phyloP scores from a whole-genome alignment of 1,140 invertebrate genomes.

The Orius insidiosus region DNA sequence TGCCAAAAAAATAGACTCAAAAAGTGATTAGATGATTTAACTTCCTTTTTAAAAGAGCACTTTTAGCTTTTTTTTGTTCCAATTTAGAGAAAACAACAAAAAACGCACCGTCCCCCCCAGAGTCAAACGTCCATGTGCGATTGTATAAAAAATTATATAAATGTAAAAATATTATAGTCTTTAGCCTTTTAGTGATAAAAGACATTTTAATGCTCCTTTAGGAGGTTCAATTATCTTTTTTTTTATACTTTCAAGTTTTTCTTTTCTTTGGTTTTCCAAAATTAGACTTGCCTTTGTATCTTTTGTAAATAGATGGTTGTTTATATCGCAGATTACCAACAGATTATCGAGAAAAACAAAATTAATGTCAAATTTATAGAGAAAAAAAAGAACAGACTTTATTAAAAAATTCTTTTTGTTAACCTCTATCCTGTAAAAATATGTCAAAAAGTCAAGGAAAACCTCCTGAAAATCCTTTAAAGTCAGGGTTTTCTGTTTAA shows the following conservation, averaged over 20 bases:
- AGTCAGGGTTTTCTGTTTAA: no score
- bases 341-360: constrained; percentile 14
- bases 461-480: no score
- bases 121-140: background rate
- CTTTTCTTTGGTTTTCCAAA: background rate
- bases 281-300: background rate
- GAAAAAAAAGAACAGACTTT: constrained; percentile 1
- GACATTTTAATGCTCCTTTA: background rate
- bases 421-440: no score
- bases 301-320: constrained; percentile 18
- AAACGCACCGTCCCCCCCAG: constrained; percentile 15
- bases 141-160: constrained; percentile 1
- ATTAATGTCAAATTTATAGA: constrained; percentile 10
- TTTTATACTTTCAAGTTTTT: background rate
- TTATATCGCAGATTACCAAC: constrained; percentile 21
- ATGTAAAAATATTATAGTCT: background rate
- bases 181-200: background rate
- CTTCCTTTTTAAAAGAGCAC: constrained; percentile 9
- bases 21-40: constrained; percentile 2
- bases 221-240: constrained; percentile 1
- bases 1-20: constrained; percentile 1
- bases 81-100: background rate
- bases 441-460: no score
- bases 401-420: no score
- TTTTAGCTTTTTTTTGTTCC: constrained; percentile 1